Percentiles rank a stretch among this genome's conserved stretches.
phyloP scores from a whole-genome alignment of 2,797 vertebrate species.

The Diplodus sargus region DNA sequence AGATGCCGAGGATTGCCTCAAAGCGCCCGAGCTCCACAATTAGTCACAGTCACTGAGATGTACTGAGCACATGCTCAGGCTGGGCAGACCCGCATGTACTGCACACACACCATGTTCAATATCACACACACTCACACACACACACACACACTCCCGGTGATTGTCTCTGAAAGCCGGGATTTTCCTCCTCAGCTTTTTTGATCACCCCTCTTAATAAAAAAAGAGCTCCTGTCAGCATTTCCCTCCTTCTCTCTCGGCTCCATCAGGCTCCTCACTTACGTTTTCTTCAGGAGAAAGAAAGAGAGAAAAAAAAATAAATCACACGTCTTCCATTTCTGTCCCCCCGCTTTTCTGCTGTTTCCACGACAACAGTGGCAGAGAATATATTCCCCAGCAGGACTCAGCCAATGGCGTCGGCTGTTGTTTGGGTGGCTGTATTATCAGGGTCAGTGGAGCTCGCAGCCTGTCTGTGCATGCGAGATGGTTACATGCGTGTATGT shows the following conservation, averaged over 20 bases:
- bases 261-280: constrained; percentile 35
- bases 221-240: constrained; percentile 59
- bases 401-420: constrained; percentile 74
- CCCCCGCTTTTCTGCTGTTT: constrained; percentile 76
- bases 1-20: constrained; percentile 67
- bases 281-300: constrained; percentile 24
- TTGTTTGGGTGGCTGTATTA: constrained; percentile 73
- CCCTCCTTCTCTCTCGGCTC: constrained; percentile 29
- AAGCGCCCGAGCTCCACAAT: constrained; percentile 59
- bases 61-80: constrained; percentile 34
- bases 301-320: constrained; percentile 33
- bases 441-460: constrained; percentile 77
- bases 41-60: constrained; percentile 62
- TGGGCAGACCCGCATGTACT: constrained; percentile 17
- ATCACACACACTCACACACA: constrained; percentile 25
- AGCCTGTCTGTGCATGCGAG: constrained; percentile 52
- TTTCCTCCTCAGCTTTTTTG: constrained; percentile 52
- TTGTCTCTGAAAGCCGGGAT: constrained; percentile 44
- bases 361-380: constrained; percentile 85
- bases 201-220: constrained; percentile 48
- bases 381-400: constrained; percentile 72
- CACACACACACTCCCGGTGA: constrained; percentile 10
- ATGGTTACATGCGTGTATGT: constrained; percentile 28
- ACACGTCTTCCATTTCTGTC: constrained; percentile 64
- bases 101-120: constrained; percentile 26